Percentiles rank a stretch among this genome's conserved stretches.
Evolutionary conservation across 2,797 vertebrate genomes (phyloP).

Genomic region (Mus caroli): DNA sequence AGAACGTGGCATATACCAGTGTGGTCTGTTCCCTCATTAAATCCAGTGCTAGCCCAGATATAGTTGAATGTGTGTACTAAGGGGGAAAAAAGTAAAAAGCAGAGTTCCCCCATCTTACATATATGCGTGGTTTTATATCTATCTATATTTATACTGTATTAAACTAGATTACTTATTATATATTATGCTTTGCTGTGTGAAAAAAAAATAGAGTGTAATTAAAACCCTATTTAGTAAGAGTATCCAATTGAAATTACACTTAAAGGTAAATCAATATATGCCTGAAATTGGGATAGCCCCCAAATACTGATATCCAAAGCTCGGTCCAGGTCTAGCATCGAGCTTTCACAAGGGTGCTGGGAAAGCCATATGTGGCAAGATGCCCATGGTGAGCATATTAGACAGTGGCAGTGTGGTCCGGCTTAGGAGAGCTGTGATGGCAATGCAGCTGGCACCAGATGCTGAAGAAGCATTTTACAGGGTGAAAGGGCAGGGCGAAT

Average conservation of each 20-base stretch:
- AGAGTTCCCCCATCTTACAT: not conserved
- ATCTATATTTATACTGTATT: not conserved
- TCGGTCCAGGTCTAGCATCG: not conserved
- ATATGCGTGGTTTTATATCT: not conserved
- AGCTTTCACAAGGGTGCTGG: not conserved
- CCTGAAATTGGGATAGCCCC: conserved; percentile 34
- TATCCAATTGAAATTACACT: conserved; percentile 44
- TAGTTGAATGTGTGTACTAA: not conserved
- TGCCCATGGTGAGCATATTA: not conserved
- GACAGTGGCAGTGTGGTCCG: too few relatives aligned
- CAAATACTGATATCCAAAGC: not conserved
- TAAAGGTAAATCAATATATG: conserved; percentile 43
- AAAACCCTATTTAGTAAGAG: not conserved
- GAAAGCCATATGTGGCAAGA: not conserved
- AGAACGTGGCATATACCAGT: conserved; percentile 65
- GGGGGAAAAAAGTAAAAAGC: not conserved
- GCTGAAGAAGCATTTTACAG: accelerated
- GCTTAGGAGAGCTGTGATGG: not conserved
- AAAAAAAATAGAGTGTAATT: conserved; percentile 35
- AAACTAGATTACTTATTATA: not conserved
- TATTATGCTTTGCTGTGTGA: not conserved
- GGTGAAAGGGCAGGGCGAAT: not conserved
- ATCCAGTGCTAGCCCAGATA: not conserved
- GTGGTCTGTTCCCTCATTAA: conserved; percentile 75
- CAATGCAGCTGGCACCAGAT: accelerated